Conservation (phyloP, 2,888 invertebrate genomes). For the Phyllotreta striolata region DNA sequence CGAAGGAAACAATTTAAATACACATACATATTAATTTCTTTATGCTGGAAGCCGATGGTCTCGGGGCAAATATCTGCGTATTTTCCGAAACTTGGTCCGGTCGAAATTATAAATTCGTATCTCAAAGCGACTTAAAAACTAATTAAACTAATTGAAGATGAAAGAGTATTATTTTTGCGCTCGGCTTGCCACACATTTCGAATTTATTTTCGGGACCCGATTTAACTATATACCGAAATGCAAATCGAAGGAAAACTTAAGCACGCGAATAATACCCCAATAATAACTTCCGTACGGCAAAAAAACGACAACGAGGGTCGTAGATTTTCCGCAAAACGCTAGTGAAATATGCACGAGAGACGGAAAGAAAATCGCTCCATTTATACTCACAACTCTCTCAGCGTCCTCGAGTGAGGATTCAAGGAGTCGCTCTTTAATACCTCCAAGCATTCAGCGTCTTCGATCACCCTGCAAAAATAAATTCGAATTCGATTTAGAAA, state of each 20-base stretch:
- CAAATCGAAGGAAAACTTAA: not conserved
- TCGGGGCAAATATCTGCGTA: too few relatives aligned
- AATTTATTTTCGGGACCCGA: not conserved
- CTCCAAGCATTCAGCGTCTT: conserved; percentile 56
- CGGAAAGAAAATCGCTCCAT: not conserved
- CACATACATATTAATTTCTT: conserved; percentile 1
- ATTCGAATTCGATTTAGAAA: conserved; percentile 1
- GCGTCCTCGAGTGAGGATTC: conserved; percentile 52
- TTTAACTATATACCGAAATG: not conserved
- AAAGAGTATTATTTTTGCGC: too few relatives aligned
- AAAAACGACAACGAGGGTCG: too few relatives aligned
- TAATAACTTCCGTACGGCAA: not conserved
- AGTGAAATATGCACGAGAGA: not conserved
- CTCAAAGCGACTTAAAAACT: too few relatives aligned
- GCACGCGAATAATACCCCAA: not conserved
- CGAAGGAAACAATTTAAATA: conserved; percentile 24
- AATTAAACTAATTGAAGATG: too few relatives aligned
- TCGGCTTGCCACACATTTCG: too few relatives aligned
- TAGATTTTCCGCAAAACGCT: too few relatives aligned
- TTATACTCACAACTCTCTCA: conserved; percentile 58
- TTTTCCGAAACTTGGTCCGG: too few relatives aligned
- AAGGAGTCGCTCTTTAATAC: conserved; percentile 56
- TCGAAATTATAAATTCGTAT: too few relatives aligned
- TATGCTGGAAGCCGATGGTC: not conserved
- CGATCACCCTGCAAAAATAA: conserved; percentile 55